phyloP scores from a whole-genome alignment of 2,888 invertebrate genomes.

The Julus scanicus region DNA sequence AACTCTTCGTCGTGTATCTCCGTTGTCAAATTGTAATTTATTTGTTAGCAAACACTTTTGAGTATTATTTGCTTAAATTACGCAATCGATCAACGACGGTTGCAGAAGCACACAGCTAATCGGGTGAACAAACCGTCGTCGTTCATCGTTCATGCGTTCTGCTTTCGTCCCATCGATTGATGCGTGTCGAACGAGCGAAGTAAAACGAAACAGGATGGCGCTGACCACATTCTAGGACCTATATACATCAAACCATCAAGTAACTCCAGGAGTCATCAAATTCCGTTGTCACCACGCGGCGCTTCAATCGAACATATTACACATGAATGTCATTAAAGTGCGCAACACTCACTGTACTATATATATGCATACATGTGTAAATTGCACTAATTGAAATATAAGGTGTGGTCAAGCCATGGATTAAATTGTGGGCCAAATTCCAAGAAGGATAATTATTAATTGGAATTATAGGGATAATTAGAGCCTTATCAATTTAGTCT shows the following conservation, averaged over 20 bases:
- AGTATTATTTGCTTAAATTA: conserved; percentile 33
- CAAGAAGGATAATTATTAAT: too few species aligned
- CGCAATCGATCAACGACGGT: conserved; percentile 30
- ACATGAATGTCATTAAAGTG: too few species aligned
- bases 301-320: too few species aligned
- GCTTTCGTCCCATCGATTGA: background rate
- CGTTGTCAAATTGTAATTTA: conserved; percentile 17
- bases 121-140: conserved; percentile 1
- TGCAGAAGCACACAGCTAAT: background rate
- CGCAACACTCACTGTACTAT: too few species aligned
- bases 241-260: background rate
- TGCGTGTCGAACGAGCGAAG: background rate
- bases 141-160: background rate
- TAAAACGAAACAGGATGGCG: background rate
- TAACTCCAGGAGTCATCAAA: too few species aligned
- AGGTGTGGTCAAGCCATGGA: too few species aligned
- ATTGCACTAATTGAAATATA: too few species aligned
- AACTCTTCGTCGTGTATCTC: background rate
- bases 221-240: background rate
- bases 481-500: too few species aligned
- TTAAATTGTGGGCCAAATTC: too few species aligned
- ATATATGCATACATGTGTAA: too few species aligned
- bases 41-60: conserved; percentile 33
- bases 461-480: too few species aligned
- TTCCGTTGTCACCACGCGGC: too few species aligned